phyloP scores from a whole-genome alignment of 2,113 vertebrate species.

The Lophius piscatorius region DNA sequence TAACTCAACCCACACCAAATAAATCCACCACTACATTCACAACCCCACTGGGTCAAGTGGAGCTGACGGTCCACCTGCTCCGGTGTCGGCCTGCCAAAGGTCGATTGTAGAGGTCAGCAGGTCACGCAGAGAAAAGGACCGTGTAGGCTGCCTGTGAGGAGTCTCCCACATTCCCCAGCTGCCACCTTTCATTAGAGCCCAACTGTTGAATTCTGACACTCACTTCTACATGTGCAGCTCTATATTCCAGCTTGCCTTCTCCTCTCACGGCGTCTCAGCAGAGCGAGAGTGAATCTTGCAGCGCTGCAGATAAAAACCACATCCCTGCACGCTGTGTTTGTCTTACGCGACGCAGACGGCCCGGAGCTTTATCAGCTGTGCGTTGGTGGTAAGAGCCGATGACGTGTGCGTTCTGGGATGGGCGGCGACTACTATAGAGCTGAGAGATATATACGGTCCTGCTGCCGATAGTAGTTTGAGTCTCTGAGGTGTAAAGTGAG shows the following conservation, averaged over 20 bases:
- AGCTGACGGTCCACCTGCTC: conserved; percentile 57
- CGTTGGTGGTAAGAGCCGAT: background rate
- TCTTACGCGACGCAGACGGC: background rate
- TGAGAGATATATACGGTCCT: conserved; percentile 1
- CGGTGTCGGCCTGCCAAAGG: conserved; percentile 49
- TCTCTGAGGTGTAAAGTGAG: too few species aligned
- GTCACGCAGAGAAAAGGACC: background rate
- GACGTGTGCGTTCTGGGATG: background rate
- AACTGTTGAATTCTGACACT: background rate
- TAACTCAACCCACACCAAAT: conserved; percentile 50
- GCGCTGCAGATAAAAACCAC: background rate
- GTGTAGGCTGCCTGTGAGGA: conserved; percentile 23
- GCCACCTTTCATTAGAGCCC: conserved; percentile 39
- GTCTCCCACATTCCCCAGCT: conserved; percentile 9
- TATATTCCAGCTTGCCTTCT: too few species aligned
- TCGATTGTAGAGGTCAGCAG: conserved; percentile 24
- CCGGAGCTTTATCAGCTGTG: conserved; percentile 20
- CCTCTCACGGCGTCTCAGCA: too few species aligned
- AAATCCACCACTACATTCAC: conserved; percentile 37
- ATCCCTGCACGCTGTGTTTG: background rate
- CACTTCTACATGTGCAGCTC: too few species aligned
- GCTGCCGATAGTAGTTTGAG: background rate
- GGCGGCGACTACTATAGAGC: background rate
- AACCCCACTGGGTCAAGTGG: background rate
- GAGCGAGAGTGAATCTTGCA: too few species aligned